phyloP scores from a whole-genome alignment of 2,113 vertebrate genomes.

The Phyllostomus hastatus region DNA sequence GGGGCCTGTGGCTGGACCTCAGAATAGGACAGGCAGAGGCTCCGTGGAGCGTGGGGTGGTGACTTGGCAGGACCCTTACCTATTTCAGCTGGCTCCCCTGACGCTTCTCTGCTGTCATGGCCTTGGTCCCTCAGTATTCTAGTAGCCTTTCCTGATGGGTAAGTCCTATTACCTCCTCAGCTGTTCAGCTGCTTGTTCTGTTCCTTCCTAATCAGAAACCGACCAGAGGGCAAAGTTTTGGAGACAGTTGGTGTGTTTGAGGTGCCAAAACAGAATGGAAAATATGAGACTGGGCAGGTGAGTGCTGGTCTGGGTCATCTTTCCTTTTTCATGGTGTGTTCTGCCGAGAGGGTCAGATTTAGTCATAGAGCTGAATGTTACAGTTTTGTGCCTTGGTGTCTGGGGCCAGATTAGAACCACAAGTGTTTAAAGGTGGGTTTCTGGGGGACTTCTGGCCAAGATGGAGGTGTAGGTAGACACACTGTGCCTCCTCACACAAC shows the following conservation, averaged over 20 bases:
- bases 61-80: not conserved
- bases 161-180: not conserved
- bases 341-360: not conserved
- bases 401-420: not conserved
- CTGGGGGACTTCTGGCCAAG: too few species aligned
- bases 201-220: conserved; percentile 85
- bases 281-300: conserved; percentile 97
- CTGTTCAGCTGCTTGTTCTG: conserved; percentile 49
- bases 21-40: not conserved
- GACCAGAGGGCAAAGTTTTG: conserved; percentile 94
- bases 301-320: conserved; percentile 31
- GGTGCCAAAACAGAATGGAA: conserved; percentile 93
- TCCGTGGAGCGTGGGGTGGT: not conserved
- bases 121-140: not conserved
- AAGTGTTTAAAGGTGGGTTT: not conserved
- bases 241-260: conserved; percentile 96
- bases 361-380: not conserved
- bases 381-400: not conserved
- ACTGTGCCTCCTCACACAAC: too few species aligned
- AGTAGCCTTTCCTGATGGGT: not conserved
- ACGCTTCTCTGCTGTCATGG: not conserved
- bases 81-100: not conserved
- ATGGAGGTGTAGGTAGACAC: too few species aligned
- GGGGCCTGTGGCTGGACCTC: not conserved
- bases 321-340: not conserved